phyloP scores from a whole-genome alignment of 2,888 invertebrate species.

The Xanthorhoe designata region DNA sequence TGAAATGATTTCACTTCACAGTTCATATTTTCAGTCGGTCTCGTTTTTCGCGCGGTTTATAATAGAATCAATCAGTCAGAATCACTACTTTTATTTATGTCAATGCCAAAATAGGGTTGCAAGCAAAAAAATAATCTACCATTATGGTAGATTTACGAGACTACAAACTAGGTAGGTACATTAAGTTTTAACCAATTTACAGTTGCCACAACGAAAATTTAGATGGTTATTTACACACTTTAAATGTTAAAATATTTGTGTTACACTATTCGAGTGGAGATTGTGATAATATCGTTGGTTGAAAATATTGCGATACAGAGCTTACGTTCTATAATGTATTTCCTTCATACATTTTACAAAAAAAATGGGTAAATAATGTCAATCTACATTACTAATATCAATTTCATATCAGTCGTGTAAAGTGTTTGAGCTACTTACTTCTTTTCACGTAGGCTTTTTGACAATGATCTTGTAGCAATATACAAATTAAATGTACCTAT shows the following conservation, averaged over 20 bases:
- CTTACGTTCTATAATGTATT: constrained; percentile 53
- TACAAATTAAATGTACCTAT: constrained; percentile 37
- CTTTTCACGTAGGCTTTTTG: constrained; percentile 48
- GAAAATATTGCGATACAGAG: constrained; percentile 51
- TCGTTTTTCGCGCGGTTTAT: constrained; percentile 3
- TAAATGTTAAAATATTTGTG: not conserved
- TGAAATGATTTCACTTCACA: not conserved
- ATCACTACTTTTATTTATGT: not conserved
- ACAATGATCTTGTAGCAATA: constrained; percentile 35
- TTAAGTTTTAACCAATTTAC: too few relatives aligned
- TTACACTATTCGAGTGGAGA: constrained; percentile 47
- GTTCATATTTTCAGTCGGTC: not conserved
- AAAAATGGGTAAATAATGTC: constrained; percentile 75
- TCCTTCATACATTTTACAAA: constrained; percentile 69
- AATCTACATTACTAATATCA: constrained; percentile 77
- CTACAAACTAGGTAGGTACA: not conserved
- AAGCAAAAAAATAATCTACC: constrained; percentile 8
- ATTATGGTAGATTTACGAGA: constrained; percentile 4
- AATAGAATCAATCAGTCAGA: not conserved
- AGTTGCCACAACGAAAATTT: not conserved
- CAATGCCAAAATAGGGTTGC: constrained; percentile 10
- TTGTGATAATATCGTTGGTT: constrained; percentile 63
- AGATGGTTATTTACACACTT: not conserved
- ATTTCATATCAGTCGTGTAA: constrained; percentile 79
- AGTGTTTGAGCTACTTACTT: constrained; percentile 58